Base-by-base conservation (phyloP, 1,140 invertebrate genomes). In the Leptinotarsa undecemlineata region DNA sequence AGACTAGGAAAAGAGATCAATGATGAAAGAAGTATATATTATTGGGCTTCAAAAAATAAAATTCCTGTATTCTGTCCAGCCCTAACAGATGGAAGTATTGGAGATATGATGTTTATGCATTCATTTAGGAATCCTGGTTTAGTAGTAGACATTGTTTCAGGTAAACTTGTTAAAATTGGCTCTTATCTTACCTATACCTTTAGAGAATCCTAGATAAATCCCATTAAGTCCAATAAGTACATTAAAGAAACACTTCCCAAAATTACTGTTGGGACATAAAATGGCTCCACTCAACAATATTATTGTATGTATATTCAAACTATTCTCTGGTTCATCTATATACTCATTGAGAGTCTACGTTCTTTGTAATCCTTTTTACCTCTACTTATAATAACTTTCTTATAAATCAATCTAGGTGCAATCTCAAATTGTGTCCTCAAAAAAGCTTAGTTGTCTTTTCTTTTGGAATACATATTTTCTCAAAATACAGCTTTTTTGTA, bases 61-160 rank as follows among this genome's bases (percentile, higher is more conserved):
- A 99, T 99, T 85, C 98, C 98, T 6, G 93, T 99, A 1, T 99
- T 97, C 84, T 96, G 97, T 88, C 98, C 98, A 1, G 98, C 98
- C 0, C 86, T 99, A 71, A 99, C 98, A 0, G 98, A 99, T 90
- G 98, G 98, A 4, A 98, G 96, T 81, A 87, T 99, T 19, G 98
- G 98, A 2, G 98, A 99, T 85, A 99, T 99, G 98, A 94, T 99
- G 89, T 99, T 97, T 85, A 99, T 99, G 80, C 98, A 99, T 88
- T 97, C 96, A 0, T 98, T 93, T 82, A 93, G 91, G 82, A 94
- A 94, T 82, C 95, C 96, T 61, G 98, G 97, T 6, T 88, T 99
- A 17, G 88, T 98, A 13, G 85, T 99, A 60, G 98, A 99, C 85
- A 98, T 99, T 84, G 87, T 98, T 70, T 92, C 95, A 86, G 93